Conservation (phyloP, 2,113 vertebrate genomes). For the Harpagus bidentatus region DNA sequence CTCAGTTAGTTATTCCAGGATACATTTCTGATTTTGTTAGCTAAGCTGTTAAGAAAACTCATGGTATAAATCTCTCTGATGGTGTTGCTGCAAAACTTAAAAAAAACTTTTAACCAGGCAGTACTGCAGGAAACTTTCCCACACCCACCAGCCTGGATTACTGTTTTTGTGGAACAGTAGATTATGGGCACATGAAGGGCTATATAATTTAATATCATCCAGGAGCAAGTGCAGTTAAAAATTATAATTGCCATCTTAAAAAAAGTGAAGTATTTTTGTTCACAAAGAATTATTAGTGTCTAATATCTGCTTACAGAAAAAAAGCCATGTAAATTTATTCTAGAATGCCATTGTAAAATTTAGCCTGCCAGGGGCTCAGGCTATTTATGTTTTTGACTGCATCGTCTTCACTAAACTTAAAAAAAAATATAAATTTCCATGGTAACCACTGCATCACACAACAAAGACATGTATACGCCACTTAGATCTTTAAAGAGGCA, state of each 20-base stretch:
- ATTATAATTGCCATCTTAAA: neutral
- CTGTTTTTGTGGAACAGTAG: neutral
- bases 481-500: slow-evolving; percentile 33
- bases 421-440: slow-evolving; percentile 42
- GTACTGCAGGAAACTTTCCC: neutral
- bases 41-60: neutral
- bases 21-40: neutral
- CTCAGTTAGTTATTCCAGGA: neutral
- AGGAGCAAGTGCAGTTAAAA: neutral
- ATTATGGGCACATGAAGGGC: neutral
- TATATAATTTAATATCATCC: neutral
- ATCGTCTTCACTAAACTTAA: slow-evolving; percentile 28
- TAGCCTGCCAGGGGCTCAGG: slow-evolving; percentile 18
- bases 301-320: neutral
- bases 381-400: slow-evolving; percentile 54
- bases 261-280: neutral
- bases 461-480: neutral
- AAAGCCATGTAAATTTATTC: neutral
- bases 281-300: neutral
- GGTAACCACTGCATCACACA: slow-evolving; percentile 35
- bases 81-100: neutral
- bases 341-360: slow-evolving; percentile 9
- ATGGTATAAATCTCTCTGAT: neutral
- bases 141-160: neutral
- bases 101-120: neutral